phyloP scores from a whole-genome alignment of 1,140 invertebrate genomes.

The Bursaphelenchus mucronatus region DNA sequence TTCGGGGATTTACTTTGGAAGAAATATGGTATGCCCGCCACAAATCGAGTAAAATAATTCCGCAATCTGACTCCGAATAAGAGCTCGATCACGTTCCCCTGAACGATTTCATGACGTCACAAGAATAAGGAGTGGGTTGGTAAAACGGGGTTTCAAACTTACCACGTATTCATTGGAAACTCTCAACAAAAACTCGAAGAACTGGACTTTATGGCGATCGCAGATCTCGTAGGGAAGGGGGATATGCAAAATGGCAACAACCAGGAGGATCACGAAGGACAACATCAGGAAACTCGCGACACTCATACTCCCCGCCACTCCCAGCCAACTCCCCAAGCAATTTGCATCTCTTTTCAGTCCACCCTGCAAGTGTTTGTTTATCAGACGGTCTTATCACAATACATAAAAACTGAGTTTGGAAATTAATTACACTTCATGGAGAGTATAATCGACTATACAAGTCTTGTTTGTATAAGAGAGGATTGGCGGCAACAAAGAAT shows the following conservation, averaged over 20 bases:
- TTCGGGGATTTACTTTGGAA: slow-evolving; percentile 37
- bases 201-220: slow-evolving; percentile 47
- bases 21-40: slow-evolving; percentile 41
- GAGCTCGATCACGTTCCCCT: slow-evolving; percentile 51
- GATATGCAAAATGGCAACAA: slow-evolving; percentile 42
- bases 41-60: slow-evolving; percentile 48
- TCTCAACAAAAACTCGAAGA: slow-evolving; percentile 52
- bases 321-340: slow-evolving; percentile 15
- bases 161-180: slow-evolving; percentile 55
- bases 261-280: slow-evolving; percentile 34
- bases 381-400: neutral
- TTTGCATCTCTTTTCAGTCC: slow-evolving; percentile 5
- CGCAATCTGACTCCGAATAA: slow-evolving; percentile 40
- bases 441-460: neutral
- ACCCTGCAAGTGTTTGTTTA: slow-evolving; percentile 1
- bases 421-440: neutral
- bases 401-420: slow-evolving; percentile 1
- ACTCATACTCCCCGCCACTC: slow-evolving; percentile 34
- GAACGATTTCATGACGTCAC: neutral
- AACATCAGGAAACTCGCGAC: slow-evolving; percentile 37
- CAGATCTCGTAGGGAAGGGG: slow-evolving; percentile 50
- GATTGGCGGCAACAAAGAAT: neutral
- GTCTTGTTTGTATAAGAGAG: neutral
- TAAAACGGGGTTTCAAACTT: slow-evolving; percentile 8
- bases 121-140: neutral